Base-by-base conservation (phyloP, 2,797 vertebrate species). In the Pachyuromys duprasi region DNA sequence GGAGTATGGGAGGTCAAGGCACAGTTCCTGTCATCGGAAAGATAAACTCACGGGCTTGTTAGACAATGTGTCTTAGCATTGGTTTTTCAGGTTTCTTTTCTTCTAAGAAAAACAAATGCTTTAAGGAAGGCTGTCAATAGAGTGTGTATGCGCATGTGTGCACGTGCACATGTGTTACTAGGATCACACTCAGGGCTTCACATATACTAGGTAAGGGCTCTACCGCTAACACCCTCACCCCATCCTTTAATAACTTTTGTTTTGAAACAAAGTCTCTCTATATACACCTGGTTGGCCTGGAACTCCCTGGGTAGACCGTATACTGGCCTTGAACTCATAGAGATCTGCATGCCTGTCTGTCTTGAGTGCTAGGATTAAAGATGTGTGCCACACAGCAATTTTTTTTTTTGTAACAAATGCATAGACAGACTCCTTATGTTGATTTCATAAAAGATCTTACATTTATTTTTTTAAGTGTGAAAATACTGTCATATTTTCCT, bases 11-110 rank as follows among this genome's bases (percentile, higher is more conserved):
- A 81, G 60, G 22, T 36, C 4, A 55, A 11, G 36, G 69, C 8
- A 2, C 80, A 26, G 9, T 18, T 26, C 75, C 78, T 90, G 26
- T 74, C 60, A 53, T 18, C 17, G 86, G 13, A 79, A 93, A 70
- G 33, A 60, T 62, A 63, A 75, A 94, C 22, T 42, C 17, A 17
- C 9, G 9, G 15, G 49, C 74, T 80, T n/a, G 45, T 86, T 53
- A 84, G 60, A 60, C 92, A 86, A 83, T 33, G 28, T 86, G 1
- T 53, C 33, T 76, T 75, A 39, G 57, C 14, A 80, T 67, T 92
- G 20, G 60, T 63, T 89, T 94, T 94, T 76, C 79, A 87, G 63
- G 22, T 65, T 63, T 72, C 24, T 91, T 92, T 49, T 92, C 28
- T 49, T 67, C 17, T 57, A 70, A 74, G 62, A 72, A 5, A 42